These are phyloP conservation scores for Capromys pilorides DNA, from an alignment of 2,797 vertebrate species.

Conservation along the genomic window DNA sequence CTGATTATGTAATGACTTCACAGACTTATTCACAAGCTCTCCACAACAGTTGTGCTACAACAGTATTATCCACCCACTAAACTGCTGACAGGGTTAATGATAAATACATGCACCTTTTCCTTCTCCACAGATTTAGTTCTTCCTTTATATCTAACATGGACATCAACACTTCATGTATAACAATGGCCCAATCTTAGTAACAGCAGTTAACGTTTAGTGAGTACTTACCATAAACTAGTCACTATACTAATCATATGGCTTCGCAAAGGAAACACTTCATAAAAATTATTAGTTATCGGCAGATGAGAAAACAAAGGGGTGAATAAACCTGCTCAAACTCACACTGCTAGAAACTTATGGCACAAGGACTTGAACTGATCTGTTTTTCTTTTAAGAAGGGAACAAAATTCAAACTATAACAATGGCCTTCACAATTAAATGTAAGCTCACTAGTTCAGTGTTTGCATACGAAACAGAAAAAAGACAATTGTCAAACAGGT, in stretches of 20 bases:
- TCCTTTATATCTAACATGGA: not conserved
- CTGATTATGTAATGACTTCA: not conserved
- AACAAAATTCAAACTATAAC: not conserved
- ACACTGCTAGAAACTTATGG: not conserved
- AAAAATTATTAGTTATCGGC: no score
- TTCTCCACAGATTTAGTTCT: not conserved
- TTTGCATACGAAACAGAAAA: not conserved
- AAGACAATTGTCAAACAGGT: not conserved
- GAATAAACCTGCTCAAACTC: not conserved
- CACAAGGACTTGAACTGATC: not conserved
- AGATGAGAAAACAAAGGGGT: constrained; percentile 30
- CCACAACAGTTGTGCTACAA: not conserved
- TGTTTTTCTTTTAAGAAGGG: not conserved
- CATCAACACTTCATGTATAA: not conserved
- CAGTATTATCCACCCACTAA: not conserved
- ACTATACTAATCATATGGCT: not conserved
- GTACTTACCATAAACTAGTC: not conserved
- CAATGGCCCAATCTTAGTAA: not conserved
- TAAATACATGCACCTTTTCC: not conserved
- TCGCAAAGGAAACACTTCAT: not conserved
- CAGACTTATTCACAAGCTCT: not conserved
- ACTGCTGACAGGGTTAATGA: not conserved
- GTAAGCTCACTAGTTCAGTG: not conserved
- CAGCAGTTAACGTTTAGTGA: not conserved
- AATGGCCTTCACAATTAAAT: not conserved